Conservation (phyloP, 2,797 vertebrate genomes). For the Manis crassicaudata region DNA sequence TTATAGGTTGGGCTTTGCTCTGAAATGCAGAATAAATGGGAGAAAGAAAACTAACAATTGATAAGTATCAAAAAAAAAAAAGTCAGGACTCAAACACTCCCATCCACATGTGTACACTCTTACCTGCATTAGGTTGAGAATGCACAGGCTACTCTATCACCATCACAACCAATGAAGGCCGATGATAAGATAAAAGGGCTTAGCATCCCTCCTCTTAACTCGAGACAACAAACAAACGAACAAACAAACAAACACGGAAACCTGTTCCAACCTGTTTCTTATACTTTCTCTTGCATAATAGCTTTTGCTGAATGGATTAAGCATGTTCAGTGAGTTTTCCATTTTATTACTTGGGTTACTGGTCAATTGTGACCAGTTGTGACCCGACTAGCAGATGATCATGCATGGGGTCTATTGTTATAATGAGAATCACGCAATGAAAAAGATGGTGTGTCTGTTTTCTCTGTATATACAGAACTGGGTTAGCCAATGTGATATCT, state of each 20-base stretch:
- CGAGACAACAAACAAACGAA: too few relatives aligned
- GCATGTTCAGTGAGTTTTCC: neutral
- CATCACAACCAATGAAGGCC: neutral
- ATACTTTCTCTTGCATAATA: neutral
- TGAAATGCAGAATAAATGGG: neutral
- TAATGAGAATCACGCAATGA: neutral
- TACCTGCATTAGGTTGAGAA: neutral
- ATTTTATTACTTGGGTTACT: neutral
- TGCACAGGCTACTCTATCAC: neutral
- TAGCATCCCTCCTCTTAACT: neutral
- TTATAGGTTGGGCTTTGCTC: neutral
- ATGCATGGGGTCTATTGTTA: neutral
- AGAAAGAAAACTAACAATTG: neutral
- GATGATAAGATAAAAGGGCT: neutral
- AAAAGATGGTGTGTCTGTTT: neutral
- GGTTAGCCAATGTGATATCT: neutral
- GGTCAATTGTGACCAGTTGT: neutral
- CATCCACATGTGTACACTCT: rapidly evolving
- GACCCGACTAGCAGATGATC: neutral
- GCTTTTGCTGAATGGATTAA: neutral
- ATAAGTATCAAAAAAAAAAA: neutral
- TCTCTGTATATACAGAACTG: neutral
- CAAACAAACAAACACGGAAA: neutral
- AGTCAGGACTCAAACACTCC: neutral
- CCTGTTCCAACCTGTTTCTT: neutral